phyloP scores from a whole-genome alignment of 2,113 vertebrate genomes.

The Malurus cyaneus region DNA sequence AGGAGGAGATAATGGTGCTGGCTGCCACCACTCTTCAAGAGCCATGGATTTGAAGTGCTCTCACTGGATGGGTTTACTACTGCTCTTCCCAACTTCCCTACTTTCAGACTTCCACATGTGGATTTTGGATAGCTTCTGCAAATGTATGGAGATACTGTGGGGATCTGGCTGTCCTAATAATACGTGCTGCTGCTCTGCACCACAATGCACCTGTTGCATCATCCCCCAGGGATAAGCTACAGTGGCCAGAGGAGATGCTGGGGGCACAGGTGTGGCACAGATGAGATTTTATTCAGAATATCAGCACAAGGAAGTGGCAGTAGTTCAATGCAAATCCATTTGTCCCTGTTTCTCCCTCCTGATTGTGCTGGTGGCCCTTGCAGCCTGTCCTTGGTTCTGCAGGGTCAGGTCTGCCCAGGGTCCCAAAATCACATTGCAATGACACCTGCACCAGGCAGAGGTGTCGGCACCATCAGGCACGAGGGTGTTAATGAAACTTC shows the following conservation, averaged over 20 bases:
- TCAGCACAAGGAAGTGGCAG: background rate
- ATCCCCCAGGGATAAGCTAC: background rate
- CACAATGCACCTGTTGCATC: background rate
- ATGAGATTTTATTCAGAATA: background rate
- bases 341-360: background rate
- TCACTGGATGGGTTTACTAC: background rate
- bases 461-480: accelerated
- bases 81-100: background rate
- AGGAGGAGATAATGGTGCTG: background rate
- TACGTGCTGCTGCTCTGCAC: background rate
- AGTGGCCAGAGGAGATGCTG: background rate
- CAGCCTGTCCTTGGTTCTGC: background rate
- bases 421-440: background rate
- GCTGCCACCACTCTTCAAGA: background rate
- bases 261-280: accelerated
- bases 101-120: background rate
- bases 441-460: background rate
- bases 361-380: background rate
- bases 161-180: background rate
- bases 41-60: background rate
- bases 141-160: background rate
- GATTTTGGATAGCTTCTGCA: background rate
- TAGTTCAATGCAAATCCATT: background rate
- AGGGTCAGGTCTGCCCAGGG: background rate
- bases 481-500: background rate